Evolutionary conservation across 2,888 invertebrate species (phyloP).

Genomic region (Cataglyphis cursor): DNA sequence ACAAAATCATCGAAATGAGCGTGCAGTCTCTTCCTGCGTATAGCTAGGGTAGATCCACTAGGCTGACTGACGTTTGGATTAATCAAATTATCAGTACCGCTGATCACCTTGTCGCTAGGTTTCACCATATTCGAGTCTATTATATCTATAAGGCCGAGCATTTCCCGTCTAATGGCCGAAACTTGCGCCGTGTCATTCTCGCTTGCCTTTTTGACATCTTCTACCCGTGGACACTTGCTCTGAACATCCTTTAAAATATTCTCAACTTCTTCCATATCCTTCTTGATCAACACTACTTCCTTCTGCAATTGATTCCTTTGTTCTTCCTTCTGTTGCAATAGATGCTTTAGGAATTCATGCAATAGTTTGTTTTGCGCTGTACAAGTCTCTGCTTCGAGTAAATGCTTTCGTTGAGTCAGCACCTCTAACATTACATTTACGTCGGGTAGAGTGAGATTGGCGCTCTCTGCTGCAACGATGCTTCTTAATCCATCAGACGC

Average conservation of each 20-base stretch:
- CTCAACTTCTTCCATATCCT: slow-evolving; percentile 92
- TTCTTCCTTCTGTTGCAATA: slow-evolving; percentile 91
- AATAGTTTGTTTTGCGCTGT: slow-evolving; percentile 94
- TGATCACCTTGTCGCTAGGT: slow-evolving; percentile 71
- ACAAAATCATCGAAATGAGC: slow-evolving; percentile 96
- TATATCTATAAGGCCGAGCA: slow-evolving; percentile 88
- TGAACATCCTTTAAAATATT: slow-evolving; percentile 89
- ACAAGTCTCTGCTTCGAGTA: slow-evolving; percentile 93
- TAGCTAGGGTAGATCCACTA: slow-evolving; percentile 88
- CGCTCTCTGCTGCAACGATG: slow-evolving; percentile 91
- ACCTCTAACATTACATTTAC: slow-evolving; percentile 94
- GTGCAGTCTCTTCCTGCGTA: slow-evolving; percentile 92
- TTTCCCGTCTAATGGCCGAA: slow-evolving; percentile 88
- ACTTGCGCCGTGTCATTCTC: slow-evolving; percentile 87
- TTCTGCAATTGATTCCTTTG: slow-evolving; percentile 90
- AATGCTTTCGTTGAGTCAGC: slow-evolving; percentile 92
- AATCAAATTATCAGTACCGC: slow-evolving; percentile 67
- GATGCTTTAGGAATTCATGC: slow-evolving; percentile 93
- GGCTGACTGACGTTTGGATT: slow-evolving; percentile 68
- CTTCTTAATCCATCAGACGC: slow-evolving; percentile 87
- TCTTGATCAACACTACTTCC: slow-evolving; percentile 92
- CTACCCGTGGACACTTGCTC: slow-evolving; percentile 88
- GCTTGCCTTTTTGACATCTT: slow-evolving; percentile 88
- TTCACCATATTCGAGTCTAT: slow-evolving; percentile 87
- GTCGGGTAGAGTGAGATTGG: slow-evolving; percentile 92